Evolutionary conservation across 2,797 vertebrate species (phyloP).

Genomic region (Garrulus glandarius): DNA sequence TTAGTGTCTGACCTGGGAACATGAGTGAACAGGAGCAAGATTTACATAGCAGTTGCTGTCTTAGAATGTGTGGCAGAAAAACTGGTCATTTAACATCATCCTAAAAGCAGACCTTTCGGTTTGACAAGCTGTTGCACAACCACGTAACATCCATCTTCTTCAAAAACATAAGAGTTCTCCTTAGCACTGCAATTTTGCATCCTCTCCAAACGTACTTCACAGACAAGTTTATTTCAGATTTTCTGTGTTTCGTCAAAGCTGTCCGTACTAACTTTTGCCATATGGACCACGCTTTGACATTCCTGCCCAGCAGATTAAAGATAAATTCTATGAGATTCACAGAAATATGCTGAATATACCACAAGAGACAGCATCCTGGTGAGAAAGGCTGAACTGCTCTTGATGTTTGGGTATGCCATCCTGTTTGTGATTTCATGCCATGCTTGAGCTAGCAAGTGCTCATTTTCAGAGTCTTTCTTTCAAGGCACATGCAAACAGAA

Average conservation of each 20-base stretch:
- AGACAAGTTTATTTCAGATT: neutral
- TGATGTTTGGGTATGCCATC: neutral
- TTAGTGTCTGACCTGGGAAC: neutral
- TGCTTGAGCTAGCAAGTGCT: neutral
- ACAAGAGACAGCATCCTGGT: neutral
- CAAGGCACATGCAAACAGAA: neutral
- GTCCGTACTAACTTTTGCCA: neutral
- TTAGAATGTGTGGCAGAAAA: neutral
- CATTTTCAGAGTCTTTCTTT: neutral
- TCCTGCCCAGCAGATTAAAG: neutral
- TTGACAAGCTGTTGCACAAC: neutral
- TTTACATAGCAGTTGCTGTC: neutral
- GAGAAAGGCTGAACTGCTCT: neutral
- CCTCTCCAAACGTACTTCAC: neutral
- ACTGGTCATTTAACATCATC: neutral
- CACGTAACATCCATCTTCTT: neutral
- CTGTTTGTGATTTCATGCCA: neutral
- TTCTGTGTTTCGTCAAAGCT: neutral
- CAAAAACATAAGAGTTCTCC: neutral
- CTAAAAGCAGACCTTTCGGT: neutral
- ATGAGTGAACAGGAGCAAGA: neutral
- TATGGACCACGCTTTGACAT: neutral
- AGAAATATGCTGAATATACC: neutral
- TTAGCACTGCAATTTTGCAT: neutral
- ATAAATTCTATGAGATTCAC: neutral